These are phyloP conservation scores for Cyanoderma ruficeps DNA, from an alignment of 2,113 vertebrate genomes.

Conservation along the genomic window DNA sequence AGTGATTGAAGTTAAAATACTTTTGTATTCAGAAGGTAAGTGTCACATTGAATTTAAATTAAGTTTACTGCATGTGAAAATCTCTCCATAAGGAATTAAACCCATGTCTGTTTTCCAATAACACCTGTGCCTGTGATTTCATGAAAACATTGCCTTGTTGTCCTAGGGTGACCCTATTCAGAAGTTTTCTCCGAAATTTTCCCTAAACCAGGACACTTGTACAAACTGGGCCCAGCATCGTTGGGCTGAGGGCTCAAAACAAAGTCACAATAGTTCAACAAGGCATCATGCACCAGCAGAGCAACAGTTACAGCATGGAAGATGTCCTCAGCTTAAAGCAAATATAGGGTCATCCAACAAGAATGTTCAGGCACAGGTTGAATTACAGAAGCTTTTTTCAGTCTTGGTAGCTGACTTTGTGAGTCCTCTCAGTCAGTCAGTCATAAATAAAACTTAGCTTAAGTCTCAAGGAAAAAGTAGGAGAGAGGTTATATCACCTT, in stretches of 20 bases:
- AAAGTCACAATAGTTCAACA: neutral
- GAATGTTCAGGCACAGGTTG: neutral
- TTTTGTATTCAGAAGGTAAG: neutral
- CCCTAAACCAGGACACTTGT: too few species aligned
- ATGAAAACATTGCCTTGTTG: neutral
- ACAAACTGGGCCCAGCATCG: neutral
- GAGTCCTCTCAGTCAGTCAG: neutral
- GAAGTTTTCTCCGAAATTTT: too few species aligned
- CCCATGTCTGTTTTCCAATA: neutral
- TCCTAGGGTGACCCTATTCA: too few species aligned
- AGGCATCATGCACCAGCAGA: neutral
- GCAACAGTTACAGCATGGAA: neutral
- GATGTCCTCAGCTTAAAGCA: neutral
- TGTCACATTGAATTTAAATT: neutral
- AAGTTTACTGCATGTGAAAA: neutral
- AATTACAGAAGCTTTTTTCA: neutral
- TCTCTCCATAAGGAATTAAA: neutral
- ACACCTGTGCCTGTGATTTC: neutral
- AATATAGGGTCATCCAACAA: neutral
- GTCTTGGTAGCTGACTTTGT: neutral
- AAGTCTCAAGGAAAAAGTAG: neutral
- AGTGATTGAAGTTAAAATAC: neutral
- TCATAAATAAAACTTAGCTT: neutral
- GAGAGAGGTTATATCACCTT: neutral
- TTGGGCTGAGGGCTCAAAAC: neutral